Conservation (phyloP, 2,797 vertebrate species). For the Lepidocolaptes lacrymiger region DNA sequence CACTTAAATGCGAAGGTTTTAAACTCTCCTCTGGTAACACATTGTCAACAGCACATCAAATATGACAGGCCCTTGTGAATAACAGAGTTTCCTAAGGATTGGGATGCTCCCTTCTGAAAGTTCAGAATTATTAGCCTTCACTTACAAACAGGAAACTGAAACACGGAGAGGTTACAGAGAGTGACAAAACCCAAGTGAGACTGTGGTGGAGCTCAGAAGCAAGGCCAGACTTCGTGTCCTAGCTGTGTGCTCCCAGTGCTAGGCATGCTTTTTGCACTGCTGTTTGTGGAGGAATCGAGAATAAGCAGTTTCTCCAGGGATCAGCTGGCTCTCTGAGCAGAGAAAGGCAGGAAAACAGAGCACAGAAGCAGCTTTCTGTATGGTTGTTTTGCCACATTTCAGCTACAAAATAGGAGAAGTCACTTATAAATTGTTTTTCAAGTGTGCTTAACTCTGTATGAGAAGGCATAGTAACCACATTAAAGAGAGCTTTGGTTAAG, state of each 20-base stretch:
- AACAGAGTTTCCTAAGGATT: neutral
- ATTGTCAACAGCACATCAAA: neutral
- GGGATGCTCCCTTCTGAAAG: neutral
- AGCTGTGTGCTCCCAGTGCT: neutral
- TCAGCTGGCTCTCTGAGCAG: accelerated
- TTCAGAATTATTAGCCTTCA: neutral
- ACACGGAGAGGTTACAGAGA: neutral
- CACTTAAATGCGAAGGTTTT: neutral
- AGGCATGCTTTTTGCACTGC: accelerated
- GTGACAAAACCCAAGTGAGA: neutral
- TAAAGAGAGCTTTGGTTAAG: neutral
- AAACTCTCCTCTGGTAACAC: neutral
- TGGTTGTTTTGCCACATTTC: neutral
- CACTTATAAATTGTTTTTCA: neutral
- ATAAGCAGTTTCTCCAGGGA: neutral
- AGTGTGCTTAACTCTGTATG: neutral
- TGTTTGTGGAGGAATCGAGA: accelerated
- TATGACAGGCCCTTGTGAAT: neutral
- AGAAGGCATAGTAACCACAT: neutral
- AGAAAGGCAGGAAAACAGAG: neutral
- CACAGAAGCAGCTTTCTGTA: neutral
- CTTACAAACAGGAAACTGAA: neutral
- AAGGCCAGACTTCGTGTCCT: accelerated
- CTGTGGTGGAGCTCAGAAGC: neutral
- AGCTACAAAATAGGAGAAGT: neutral